These are phyloP conservation scores for Enteromius anoplus DNA, from an alignment of 2,797 vertebrate genomes.

Conservation along the genomic window DNA sequence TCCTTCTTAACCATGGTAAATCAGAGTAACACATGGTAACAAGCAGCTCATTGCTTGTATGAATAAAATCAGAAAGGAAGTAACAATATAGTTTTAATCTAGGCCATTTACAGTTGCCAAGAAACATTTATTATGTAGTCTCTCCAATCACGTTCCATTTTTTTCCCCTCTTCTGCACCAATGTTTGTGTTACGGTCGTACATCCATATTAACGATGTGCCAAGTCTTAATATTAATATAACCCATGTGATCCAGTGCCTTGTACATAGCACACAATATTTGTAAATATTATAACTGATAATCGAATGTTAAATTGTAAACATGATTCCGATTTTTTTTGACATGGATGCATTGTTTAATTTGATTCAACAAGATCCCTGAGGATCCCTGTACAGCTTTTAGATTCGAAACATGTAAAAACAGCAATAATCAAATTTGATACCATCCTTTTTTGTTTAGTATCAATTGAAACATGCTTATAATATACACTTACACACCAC, in stretches of 20 bases:
- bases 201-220: slow-evolving; percentile 16
- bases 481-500: slow-evolving; percentile 19
- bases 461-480: not conserved
- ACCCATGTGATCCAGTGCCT: slow-evolving; percentile 40
- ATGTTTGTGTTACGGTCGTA: not conserved
- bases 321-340: not conserved
- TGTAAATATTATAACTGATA: slow-evolving; percentile 42
- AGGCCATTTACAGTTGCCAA: not conserved
- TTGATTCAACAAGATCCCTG: slow-evolving; percentile 20
- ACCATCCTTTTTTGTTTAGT: slow-evolving; percentile 13
- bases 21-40: not conserved
- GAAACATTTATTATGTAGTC: not conserved
- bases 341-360: slow-evolving; percentile 1
- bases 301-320: not conserved
- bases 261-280: slow-evolving; percentile 54
- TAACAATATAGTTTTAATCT: not conserved
- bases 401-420: slow-evolving; percentile 16
- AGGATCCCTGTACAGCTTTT: slow-evolving; percentile 38
- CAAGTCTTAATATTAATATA: slow-evolving; percentile 9
- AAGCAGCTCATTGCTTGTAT: not conserved
- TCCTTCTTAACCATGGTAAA: slow-evolving; percentile 14
- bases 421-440: slow-evolving; percentile 33
- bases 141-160: not conserved
- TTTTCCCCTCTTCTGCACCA: not conserved
- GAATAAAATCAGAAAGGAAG: slow-evolving; percentile 15